Evolutionary conservation across 1,140 invertebrate genomes (phyloP), one percentile per base, ranked within the genome.

Genomic region (Ips typographus): DNA sequence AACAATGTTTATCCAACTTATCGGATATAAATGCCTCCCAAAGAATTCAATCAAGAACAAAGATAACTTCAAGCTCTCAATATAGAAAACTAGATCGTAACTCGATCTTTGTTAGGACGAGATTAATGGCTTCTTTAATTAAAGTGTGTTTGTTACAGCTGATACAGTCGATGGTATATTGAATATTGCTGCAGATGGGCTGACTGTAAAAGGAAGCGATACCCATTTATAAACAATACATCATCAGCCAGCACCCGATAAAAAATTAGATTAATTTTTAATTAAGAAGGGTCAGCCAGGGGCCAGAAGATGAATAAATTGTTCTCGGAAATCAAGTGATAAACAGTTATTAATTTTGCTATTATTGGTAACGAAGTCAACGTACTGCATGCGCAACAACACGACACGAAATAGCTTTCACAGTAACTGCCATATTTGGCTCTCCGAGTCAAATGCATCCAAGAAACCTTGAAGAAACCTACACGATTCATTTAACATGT

Each of bases 71-170:
- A 22, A 22, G 22, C 36, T 62, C 59, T 47, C 44, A 62, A 62
- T 62, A 62, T 44, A 62, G 59, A 47, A 49, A 62, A 62, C 39
- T 22, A 49, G 59, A 62, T 62, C 59, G 59, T 62, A 62, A 62
- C 43, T 62, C 39, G 42, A 47, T 62, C 59, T 62, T 62, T 44
- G 59, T 62, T 62, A 62, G 44, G 59, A 62, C 8, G 59, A 62
- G 59, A 62, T 62, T 62, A 62, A 62, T 62, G 59, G 44, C 42
- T 62, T 62, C 44, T 44, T 62, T 62, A 62, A 62, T 62, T 62
- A 62, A 47, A 62, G 42, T 62, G 59, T 47, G 59, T 62, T 62
- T 47, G 59, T 62, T 62, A 49, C 59, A 47, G 59, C 59, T 47
- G 59, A 47, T 62, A 49, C 59, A 47, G 59, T 43, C 59, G 59